phyloP scores from a whole-genome alignment of 2,797 vertebrate genomes.

The Anabas testudineus region DNA sequence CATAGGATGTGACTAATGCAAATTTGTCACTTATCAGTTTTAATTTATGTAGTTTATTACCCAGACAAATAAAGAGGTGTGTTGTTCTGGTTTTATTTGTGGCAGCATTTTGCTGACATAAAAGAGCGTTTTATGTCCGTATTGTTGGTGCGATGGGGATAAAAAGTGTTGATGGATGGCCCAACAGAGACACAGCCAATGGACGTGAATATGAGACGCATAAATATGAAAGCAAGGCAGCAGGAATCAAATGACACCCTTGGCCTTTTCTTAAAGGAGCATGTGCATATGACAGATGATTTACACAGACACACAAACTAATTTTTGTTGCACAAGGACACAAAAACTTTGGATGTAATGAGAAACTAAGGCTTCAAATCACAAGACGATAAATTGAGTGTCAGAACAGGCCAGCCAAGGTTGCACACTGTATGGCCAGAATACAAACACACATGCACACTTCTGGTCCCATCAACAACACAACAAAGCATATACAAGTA shows the following conservation, averaged over 20 bases:
- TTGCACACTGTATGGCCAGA: conserved; percentile 75
- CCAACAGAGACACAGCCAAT: conserved; percentile 93
- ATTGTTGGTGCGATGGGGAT: conserved; percentile 93
- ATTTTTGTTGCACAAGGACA: conserved; percentile 90
- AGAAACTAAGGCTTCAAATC: conserved; percentile 86
- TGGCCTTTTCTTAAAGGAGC: conserved; percentile 97
- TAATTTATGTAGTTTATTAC: conserved; percentile 96
- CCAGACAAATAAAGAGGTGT: conserved; percentile 94
- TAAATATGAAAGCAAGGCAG: conserved; percentile 95
- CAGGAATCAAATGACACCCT: conserved; percentile 91
- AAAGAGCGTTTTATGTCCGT: conserved; percentile 95
- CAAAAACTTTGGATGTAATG: conserved; percentile 86
- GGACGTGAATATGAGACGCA: conserved; percentile 97
- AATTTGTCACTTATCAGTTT: conserved; percentile 93
- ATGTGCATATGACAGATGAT: conserved; percentile 91
- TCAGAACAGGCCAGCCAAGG: conserved; percentile 83
- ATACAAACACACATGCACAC: conserved; percentile 62
- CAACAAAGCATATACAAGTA: conserved; percentile 47
- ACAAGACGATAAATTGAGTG: conserved; percentile 81
- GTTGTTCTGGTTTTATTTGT: conserved; percentile 94
- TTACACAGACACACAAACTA: conserved; percentile 92
- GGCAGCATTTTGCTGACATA: conserved; percentile 92
- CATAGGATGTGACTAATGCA: conserved; percentile 89
- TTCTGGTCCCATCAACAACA: conserved; percentile 38
- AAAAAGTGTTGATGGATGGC: conserved; percentile 97